These are phyloP conservation scores for Eulithis prunata DNA, from an alignment of 2,888 invertebrate species.

Conservation along the genomic window DNA sequence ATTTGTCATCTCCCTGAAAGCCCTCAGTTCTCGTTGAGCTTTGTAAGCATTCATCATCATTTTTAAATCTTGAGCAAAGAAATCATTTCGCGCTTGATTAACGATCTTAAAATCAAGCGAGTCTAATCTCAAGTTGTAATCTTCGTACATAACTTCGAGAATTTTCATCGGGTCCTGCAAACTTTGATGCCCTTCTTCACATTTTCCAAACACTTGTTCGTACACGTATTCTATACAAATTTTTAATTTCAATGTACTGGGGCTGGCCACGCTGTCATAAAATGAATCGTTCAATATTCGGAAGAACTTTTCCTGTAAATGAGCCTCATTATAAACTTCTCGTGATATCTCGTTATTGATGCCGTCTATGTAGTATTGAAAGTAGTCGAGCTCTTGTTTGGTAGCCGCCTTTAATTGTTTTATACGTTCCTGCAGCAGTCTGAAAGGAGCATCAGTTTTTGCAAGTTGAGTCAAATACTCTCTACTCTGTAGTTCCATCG, in stretches of 20 bases:
- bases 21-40: constrained; percentile 71
- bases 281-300: constrained; percentile 71
- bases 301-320: constrained; percentile 74
- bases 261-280: constrained; percentile 74
- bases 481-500: constrained; percentile 78
- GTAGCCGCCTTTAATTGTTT: constrained; percentile 66
- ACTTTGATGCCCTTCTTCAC: constrained; percentile 76
- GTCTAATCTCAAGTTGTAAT: constrained; percentile 73
- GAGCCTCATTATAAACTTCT: constrained; percentile 68
- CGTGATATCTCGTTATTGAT: constrained; percentile 67
- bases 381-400: constrained; percentile 71
- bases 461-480: constrained; percentile 74
- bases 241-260: constrained; percentile 68
- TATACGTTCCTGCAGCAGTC: constrained; percentile 63
- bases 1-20: constrained; percentile 75
- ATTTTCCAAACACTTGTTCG: constrained; percentile 76
- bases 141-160: constrained; percentile 77
- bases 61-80: constrained; percentile 74
- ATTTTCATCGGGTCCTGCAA: constrained; percentile 77
- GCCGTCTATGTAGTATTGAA: constrained; percentile 72
- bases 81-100: constrained; percentile 71
- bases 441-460: constrained; percentile 67
- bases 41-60: constrained; percentile 73
- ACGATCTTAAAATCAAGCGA: constrained; percentile 74
- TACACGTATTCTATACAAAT: constrained; percentile 80